Evolutionary conservation across 35 echinoderm and acorn worm species (phyloP), one percentile per base, ranked within the genome.

Genomic region (Diadema setosum): DNA sequence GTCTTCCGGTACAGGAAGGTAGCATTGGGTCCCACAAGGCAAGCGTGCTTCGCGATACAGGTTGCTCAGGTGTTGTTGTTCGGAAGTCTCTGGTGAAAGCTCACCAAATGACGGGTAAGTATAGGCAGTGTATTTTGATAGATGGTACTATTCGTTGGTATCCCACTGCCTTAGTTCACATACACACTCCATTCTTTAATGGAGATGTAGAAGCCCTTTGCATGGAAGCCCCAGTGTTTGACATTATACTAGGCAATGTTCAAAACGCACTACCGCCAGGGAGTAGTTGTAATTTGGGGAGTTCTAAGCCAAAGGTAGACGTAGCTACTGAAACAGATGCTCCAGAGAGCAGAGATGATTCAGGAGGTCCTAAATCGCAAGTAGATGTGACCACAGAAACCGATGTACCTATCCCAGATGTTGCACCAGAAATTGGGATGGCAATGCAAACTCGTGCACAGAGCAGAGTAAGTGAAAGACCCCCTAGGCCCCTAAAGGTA

Each of bases 191-290:
- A 2, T 95, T 64, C 58, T 95, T 73, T 69, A 58, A 52, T 6
- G 93, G 93, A n/a, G 40, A 45, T 5, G 83, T 91, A 16, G 59
- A 58, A n/a, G 93, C 93, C 33, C 12, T 90, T 20, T 90, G 88
- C 26, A 95, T 95, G 93, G 73, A 67, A 17, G 45, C 63, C 11
- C 83, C 84, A 5, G 17, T 91, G 39, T 90, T 85, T 83, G 93
- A 90, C 75, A 45, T 95, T 32, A 73, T 87, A 33, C 24, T 87
- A 20, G 84, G 87, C 3, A 95, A 95, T 56, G 56, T 91, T n/a
- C 39, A 39, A 18, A 40, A 76, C 8, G 39, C 24, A 39, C 70
- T 65, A 7, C 60, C 60, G 35, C 60, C 60, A 23, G 60, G 35
- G 27, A 33, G 25, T 25, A 65, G 35, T 65, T 33, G 5, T 7